phyloP scores from a whole-genome alignment of 2,797 vertebrate genomes.

The Lycodopsis pacificus region DNA sequence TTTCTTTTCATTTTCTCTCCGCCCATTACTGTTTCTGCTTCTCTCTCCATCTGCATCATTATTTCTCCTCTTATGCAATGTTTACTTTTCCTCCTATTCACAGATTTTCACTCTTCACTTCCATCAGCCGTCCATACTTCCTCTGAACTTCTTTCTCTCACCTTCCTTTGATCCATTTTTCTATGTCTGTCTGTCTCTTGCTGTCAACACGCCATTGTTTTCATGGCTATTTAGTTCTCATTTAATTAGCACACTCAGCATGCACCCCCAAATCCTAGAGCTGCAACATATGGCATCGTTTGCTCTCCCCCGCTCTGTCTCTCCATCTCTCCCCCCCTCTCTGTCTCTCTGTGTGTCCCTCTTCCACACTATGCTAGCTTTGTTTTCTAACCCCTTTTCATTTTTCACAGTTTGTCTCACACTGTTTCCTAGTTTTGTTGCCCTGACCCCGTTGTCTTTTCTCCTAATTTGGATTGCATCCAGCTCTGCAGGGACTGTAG shows the following conservation, averaged over 20 bases:
- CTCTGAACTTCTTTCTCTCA: constrained; percentile 13
- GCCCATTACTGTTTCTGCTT: constrained; percentile 4
- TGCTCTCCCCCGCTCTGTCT: not conserved
- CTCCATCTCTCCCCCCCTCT: not conserved
- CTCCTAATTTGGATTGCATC: constrained; percentile 21
- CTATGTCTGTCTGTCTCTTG: constrained; percentile 17
- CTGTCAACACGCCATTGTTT: constrained; percentile 53
- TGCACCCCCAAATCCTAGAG: constrained; percentile 54
- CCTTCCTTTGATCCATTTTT: constrained; percentile 14
- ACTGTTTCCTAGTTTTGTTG: constrained; percentile 10
- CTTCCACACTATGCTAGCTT: not conserved
- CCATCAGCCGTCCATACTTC: not conserved
- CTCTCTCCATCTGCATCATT: constrained; percentile 1
- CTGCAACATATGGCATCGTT: constrained; percentile 65
- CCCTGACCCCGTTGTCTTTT: not conserved
- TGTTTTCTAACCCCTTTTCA: not conserved
- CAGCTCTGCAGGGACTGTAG: constrained; percentile 46
- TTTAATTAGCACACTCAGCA: constrained; percentile 72
- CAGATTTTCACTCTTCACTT: constrained; percentile 6
- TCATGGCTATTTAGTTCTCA: constrained; percentile 60
- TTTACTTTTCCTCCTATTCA: constrained; percentile 14
- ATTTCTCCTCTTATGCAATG: constrained; percentile 20
- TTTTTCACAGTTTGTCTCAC: constrained; percentile 14
- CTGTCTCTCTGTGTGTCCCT: not conserved
- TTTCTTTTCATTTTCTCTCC: constrained; percentile 13